Conservation (phyloP, 2,113 vertebrate species). For the Ctenodactylus gundi region DNA sequence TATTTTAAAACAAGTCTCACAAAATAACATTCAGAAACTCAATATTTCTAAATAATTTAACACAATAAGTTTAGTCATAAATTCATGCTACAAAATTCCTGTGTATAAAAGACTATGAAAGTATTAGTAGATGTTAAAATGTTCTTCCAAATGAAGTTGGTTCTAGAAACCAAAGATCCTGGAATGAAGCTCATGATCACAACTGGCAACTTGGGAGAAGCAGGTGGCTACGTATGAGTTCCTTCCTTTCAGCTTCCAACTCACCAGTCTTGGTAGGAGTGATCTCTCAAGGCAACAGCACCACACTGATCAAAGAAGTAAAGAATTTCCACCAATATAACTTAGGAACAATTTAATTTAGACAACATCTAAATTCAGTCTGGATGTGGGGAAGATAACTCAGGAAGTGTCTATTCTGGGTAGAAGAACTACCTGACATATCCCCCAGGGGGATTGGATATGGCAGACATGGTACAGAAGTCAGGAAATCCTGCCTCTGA, state of each 20-base stretch:
- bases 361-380: slow-evolving; percentile 50
- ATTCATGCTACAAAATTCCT: slow-evolving; percentile 84
- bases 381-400: slow-evolving; percentile 58
- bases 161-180: slow-evolving; percentile 71
- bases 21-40: slow-evolving; percentile 82
- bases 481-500: background rate
- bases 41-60: slow-evolving; percentile 85
- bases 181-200: slow-evolving; percentile 41
- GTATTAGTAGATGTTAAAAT: slow-evolving; percentile 79
- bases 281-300: slow-evolving; percentile 49
- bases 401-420: slow-evolving; percentile 46
- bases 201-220: background rate
- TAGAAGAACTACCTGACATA: slow-evolving; percentile 64
- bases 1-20: slow-evolving; percentile 83
- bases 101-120: slow-evolving; percentile 81
- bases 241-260: slow-evolving; percentile 17
- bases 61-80: slow-evolving; percentile 81
- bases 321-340: slow-evolving; percentile 7
- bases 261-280: slow-evolving; percentile 5
- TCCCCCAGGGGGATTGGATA: slow-evolving; percentile 27
- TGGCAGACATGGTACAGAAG: background rate
- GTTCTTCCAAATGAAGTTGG: slow-evolving; percentile 77
- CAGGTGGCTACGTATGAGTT: background rate
- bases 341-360: slow-evolving; percentile 53
- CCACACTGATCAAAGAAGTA: slow-evolving; percentile 55